Evolutionary conservation across 92 coral and sea anemone species (phyloP), one percentile per base, ranked within the genome.

Genomic region (Isaurus tuberculatus): DNA sequence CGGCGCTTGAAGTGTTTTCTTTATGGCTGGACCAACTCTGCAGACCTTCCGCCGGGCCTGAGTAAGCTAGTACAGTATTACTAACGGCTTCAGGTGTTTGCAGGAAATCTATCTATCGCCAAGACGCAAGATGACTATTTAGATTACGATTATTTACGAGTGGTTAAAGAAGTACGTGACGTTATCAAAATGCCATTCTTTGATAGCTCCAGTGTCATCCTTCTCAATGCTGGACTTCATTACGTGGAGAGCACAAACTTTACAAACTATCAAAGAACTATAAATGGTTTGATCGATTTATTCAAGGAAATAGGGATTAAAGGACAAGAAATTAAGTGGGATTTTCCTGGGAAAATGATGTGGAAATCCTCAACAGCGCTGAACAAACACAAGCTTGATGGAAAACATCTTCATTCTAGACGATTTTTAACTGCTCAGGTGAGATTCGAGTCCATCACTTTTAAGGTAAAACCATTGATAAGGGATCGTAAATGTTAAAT

Each of bases 161-260:
- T 93, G 16, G 88, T 90, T 0, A 85, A 80, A 57, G 98, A 93
- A 46, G 70, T 93, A 1, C 79, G 87, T 69, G 98, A 91, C 84
- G 81, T 93, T 82, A 89, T 93, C 67, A 65, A 91, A 57, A 79
- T 85, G 37, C 89, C 94, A 8, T 70, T 89, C 29, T 93, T 93
- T 58, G 98, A 93, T 71, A 34, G 75, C 60, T 72, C 87, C 79
- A 93, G 98, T 48, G 95, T 60, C 9, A 71, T 93, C 13, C 82
- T 93, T 16, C 65, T 93, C 36, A 93, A 93, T 66, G 98, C 98
- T 5, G 98, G 98, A 0, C 91, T 93, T 15, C 98, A 93, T 86
- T 93, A 91, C 73, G 43, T 91, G 85, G 98, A 93, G 74, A 93
- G 98, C 80, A 86, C 98, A 64, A 93, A 93, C 85, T 93, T 93